Evolutionary conservation across 2,797 vertebrate species (phyloP), one percentile per base, ranked within the genome.

Genomic region (Thripadectes ignobilis): DNA sequence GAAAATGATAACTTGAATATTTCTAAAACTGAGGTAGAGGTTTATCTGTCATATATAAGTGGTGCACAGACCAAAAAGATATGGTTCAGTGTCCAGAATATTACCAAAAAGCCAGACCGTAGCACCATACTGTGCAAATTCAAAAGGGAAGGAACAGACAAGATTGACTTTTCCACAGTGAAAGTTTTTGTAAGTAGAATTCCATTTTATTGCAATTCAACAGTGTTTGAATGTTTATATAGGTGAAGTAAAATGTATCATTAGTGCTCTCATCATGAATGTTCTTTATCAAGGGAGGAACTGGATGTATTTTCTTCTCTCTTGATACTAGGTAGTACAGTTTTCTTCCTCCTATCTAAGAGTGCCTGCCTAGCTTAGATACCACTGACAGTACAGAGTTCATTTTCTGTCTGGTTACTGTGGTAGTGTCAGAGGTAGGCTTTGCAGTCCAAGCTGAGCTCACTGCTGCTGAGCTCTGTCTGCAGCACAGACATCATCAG

Each of bases 1-100:
- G 97, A 93, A 92, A 96, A 96, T 2, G 99, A 99, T 94, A 88
- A 96, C 26, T 97, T 99, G 95, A 96, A 98, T 73, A 98, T 99
- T 91, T 98, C 57, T 20, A 10, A 20, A 36, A 80, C 76, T 3
- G 99, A 99, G 27, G 66, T 99, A 36, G 95, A 87, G 6, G 98
- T 99, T 52, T 97, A 88, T 80, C 98, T 98, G 7, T 69, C 97
- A 16, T 80, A 97, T 43, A 16, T 88, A 65, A 74, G 21, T 8
- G 95, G 57, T 22, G 61, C 95, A 34, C n/a, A 96, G 49, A 84
- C 48, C 66, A 94, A 71, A 93, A 97, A 62, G 82, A 92, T 96
- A 96, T 96, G 62, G 75, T 98, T 98, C 95, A 97, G 30, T 29
- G 93, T 98, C 78, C 85, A 97, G 34, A 71, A 39, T 43, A 97